phyloP scores from a whole-genome alignment of 1,140 invertebrate species.

The Drosophila bifasciata region DNA sequence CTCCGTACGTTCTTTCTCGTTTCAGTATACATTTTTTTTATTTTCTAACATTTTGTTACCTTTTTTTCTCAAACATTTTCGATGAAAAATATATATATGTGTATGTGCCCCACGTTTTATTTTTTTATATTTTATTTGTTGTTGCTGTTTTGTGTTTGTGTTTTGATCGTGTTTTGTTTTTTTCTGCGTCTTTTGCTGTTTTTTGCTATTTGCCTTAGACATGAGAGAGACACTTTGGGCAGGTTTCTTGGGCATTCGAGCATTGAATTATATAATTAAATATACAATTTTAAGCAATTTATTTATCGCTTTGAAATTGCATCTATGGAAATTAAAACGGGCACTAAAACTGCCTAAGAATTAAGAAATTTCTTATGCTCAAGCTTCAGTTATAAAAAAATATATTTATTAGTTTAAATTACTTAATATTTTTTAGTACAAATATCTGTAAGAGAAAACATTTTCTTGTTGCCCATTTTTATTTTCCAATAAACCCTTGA shows the following conservation, averaged over 20 bases:
- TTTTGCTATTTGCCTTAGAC: constrained; percentile 35
- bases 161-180: constrained; percentile 2
- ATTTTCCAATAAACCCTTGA: too few relatives aligned
- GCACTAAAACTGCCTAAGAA: not conserved
- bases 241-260: not conserved
- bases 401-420: not conserved
- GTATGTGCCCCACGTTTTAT: constrained; percentile 26
- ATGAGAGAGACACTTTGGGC: constrained; percentile 19
- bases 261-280: constrained; percentile 1
- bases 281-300: constrained; percentile 1
- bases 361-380: not conserved
- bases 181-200: constrained; percentile 6
- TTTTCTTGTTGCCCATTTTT: constrained; percentile 2
- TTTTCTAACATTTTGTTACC: constrained; percentile 57
- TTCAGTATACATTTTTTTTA: too few relatives aligned
- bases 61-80: constrained; percentile 62
- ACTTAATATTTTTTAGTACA: not conserved
- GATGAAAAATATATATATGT: constrained; percentile 46
- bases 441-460: not conserved
- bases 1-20: too few relatives aligned
- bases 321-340: not conserved
- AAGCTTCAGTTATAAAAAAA: not conserved
- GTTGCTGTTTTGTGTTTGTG: not conserved
- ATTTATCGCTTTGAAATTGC: not conserved
- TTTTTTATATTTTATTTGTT: constrained; percentile 9